Evolutionary conservation across 2,888 invertebrate species (phyloP), one percentile per base, ranked within the genome.

Genomic region (Chirona hameri): DNA sequence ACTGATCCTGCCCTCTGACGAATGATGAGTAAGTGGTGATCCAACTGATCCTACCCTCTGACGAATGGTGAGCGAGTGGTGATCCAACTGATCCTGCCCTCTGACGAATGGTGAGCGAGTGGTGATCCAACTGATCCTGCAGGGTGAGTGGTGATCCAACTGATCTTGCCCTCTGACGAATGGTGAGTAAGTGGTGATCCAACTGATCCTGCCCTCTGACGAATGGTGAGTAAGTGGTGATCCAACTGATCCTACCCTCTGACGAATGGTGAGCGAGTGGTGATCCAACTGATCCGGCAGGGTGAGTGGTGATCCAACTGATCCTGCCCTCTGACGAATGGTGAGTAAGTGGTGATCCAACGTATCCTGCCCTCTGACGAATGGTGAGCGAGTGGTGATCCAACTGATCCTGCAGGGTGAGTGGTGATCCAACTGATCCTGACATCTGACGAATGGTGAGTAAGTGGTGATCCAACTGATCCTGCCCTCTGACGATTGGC

Each of bases 91-190:
- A 88, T 92, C 82, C 88, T 92, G 84, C 92, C 92, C 29, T 91
- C 91, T 0, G 92, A 92, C 86, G 92, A 92, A 86, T 92, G 91
- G 91, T 60, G n/a, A 81, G 81, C 9, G 65, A 27, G 21, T 24
- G 2, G 24, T 92, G 79, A 91, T 91, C 86, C 91, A 91, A 87
- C 89, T 92, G 84, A 88, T 92, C 82, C 88, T 92, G 84, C 92
- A n/a, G n/a, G n/a, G n/a, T n/a, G n/a, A n/a, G n/a, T n/a, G n/a
- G n/a, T n/a, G n/a, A n/a, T n/a, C n/a, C n/a, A n/a, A n/a, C n/a
- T n/a, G n/a, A n/a, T n/a, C n/a, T n/a, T n/a, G n/a, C n/a, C 92
- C 27, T 91, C 91, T 0, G 92, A 92, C 86, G 92, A 92, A 86
- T 92, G 91, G 91, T 60, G n/a, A 81, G 81, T 27, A n/a, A 9